Conservation (phyloP, 2,888 invertebrate genomes). For the Mactromeris polynyma region DNA sequence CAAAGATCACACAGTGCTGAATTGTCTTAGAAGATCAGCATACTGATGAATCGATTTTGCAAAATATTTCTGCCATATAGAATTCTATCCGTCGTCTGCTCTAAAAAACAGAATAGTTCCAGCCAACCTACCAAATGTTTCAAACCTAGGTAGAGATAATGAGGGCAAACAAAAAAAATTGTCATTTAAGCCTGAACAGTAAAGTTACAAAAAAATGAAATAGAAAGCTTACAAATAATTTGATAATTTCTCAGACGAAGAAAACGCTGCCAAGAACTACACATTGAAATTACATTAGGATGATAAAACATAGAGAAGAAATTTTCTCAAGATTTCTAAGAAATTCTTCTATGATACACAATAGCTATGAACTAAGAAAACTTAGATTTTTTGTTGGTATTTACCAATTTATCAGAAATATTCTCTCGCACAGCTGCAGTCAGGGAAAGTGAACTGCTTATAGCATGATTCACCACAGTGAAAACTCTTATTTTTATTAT, state of each 20-base stretch:
- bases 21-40: no score
- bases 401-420: neutral
- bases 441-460: neutral
- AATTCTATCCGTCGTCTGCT: no score
- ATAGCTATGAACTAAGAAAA: conserved; percentile 16
- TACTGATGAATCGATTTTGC: no score
- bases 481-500: neutral
- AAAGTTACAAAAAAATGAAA: neutral
- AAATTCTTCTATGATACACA: conserved; percentile 7
- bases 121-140: neutral
- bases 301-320: neutral
- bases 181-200: no score
- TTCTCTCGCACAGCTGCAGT: conserved; percentile 1
- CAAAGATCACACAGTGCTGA: no score
- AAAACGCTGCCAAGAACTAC: neutral
- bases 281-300: neutral
- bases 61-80: no score
- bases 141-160: no score
- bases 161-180: no score
- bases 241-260: neutral
- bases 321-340: conserved; percentile 5
- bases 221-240: neutral
- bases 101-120: neutral
- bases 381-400: neutral
- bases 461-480: neutral